A percentile compares a stretch with the other conserved stretches of the same genome.
phyloP scores from a whole-genome alignment of 1,140 invertebrate species.

The Camponotus vicinus region DNA sequence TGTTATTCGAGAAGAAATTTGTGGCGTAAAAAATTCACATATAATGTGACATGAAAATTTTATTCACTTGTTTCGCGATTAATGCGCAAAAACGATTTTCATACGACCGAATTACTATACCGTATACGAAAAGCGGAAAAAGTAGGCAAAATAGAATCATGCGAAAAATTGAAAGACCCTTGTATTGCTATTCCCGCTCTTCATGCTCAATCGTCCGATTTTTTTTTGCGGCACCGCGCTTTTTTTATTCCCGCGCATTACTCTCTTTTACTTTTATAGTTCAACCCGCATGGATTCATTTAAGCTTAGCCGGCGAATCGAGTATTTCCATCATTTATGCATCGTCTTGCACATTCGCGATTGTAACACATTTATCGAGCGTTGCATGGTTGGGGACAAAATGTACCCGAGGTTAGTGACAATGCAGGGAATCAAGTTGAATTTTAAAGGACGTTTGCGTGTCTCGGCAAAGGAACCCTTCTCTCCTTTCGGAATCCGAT shows the following conservation, averaged over 20 bases:
- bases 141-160: conserved; percentile 11
- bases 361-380: conserved; percentile 33
- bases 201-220: conserved; percentile 12
- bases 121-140: not conserved
- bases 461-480: conserved; percentile 26
- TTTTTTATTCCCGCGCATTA: not conserved
- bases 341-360: not conserved
- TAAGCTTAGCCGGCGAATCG: not conserved
- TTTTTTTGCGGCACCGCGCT: conserved; percentile 10
- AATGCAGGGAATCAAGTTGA: conserved; percentile 40
- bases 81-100: conserved; percentile 31
- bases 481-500: conserved; percentile 19
- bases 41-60: not conserved
- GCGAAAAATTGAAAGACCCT: conserved; percentile 22
- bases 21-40: not conserved
- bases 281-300: not conserved
- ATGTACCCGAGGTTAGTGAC: conserved; percentile 5
- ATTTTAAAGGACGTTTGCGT: conserved; percentile 60
- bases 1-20: not conserved
- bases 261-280: not conserved
- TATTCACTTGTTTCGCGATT: not conserved
- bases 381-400: not conserved
- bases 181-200: not conserved
- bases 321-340: conserved; percentile 3
- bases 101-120: conserved; percentile 33